A percentile compares a stretch with the other conserved stretches of the same genome.
Evolutionary conservation across 2,797 vertebrate genomes (phyloP).

Genomic region (Carduelis carduelis): DNA sequence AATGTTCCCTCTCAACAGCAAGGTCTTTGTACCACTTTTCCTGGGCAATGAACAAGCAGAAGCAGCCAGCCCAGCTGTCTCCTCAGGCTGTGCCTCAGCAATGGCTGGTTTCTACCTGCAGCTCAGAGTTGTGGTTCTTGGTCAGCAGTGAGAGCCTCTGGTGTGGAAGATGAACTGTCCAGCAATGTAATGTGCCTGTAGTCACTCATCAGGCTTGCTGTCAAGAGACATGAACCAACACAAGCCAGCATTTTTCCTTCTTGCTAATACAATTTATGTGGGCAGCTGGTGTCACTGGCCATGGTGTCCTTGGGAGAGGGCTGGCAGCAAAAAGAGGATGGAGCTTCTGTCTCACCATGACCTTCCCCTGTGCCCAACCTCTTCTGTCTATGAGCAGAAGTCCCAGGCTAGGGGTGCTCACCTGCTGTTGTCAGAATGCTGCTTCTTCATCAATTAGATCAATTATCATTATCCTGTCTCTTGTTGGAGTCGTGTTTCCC

Average conservation of each 20-base stretch:
- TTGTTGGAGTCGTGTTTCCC: fast-evolving
- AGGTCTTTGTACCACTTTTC: background rate
- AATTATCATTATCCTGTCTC: fast-evolving
- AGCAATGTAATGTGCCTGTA: fast-evolving
- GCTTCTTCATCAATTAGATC: background rate
- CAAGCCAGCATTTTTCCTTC: background rate
- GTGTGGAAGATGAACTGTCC: background rate
- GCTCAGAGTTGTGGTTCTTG: background rate
- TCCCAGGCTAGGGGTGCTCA: background rate
- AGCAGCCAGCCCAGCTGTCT: background rate
- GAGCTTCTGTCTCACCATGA: background rate
- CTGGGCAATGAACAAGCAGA: background rate
- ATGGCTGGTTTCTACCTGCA: background rate
- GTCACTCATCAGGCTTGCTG: background rate
- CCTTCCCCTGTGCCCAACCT: background rate
- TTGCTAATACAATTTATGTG: fast-evolving
- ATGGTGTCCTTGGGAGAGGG: background rate
- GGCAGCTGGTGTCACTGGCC: background rate
- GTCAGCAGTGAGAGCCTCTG: background rate
- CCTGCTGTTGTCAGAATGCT: background rate
- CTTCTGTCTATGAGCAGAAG: background rate
- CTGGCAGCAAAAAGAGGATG: background rate
- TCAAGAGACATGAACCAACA: background rate
- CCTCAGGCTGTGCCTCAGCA: background rate
- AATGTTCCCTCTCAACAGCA: background rate